These are phyloP conservation scores for Exocentrus adspersus DNA, from an alignment of 2,888 invertebrate genomes.

Conservation along the genomic window DNA sequence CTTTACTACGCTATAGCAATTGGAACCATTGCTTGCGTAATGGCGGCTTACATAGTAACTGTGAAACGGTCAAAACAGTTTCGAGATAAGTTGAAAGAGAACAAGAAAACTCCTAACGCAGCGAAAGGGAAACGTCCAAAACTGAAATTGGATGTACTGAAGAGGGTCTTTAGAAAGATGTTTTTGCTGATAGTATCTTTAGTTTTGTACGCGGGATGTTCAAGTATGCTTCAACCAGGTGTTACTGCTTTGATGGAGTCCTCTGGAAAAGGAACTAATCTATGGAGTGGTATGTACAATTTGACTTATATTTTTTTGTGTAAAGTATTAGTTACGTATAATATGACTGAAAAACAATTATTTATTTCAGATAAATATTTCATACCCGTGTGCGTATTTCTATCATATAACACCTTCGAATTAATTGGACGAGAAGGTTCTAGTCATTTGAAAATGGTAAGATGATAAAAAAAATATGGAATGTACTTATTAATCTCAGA, in stretches of 20 bases:
- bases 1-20: slow-evolving; percentile 35
- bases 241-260: slow-evolving; percentile 34
- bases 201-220: slow-evolving; percentile 31
- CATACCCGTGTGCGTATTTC: slow-evolving; percentile 38
- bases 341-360: no score
- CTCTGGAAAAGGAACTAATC: neutral
- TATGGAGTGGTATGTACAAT: slow-evolving; percentile 26
- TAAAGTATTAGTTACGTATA: no score
- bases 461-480: neutral
- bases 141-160: neutral
- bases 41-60: slow-evolving; percentile 1
- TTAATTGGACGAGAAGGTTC: slow-evolving; percentile 39
- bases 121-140: neutral
- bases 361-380: slow-evolving; percentile 40
- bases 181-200: slow-evolving; percentile 20
- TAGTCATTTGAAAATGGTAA: slow-evolving; percentile 2
- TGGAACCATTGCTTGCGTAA: slow-evolving; percentile 35
- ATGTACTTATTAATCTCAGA: neutral
- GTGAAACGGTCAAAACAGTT: neutral
- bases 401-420: slow-evolving; percentile 33
- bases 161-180: neutral
- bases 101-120: neutral
- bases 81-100: neutral
- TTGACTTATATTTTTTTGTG: no score
- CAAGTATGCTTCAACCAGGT: slow-evolving; percentile 35